These are phyloP conservation scores for Hydroisotoma schaefferi DNA, from an alignment of 2,888 invertebrate genomes.

Conservation along the genomic window DNA sequence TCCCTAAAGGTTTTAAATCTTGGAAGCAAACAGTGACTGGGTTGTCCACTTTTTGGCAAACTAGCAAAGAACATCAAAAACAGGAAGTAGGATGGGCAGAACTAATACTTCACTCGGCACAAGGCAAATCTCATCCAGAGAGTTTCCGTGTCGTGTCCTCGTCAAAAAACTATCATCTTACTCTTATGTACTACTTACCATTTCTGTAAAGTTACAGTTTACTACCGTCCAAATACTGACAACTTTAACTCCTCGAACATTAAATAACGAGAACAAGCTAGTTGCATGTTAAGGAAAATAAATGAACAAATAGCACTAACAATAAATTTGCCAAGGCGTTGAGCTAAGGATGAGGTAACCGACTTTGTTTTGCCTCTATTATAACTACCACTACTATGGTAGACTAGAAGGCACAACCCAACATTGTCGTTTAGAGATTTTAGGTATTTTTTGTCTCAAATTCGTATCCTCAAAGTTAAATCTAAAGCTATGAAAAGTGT, in stretches of 20 bases:
- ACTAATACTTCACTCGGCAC: background rate
- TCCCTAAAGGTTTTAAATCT: conserved; percentile 16
- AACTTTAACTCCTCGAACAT: too few species aligned
- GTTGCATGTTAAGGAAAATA: background rate
- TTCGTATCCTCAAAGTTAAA: background rate
- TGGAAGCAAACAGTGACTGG: background rate
- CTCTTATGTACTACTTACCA: too few species aligned
- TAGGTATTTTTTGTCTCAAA: conserved; percentile 14
- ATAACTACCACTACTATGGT: too few species aligned
- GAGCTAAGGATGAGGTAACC: background rate
- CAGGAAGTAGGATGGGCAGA: conserved; percentile 13
- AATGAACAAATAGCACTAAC: too few species aligned
- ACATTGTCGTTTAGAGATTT: conserved; percentile 19
- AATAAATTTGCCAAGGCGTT: background rate
- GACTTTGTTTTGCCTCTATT: too few species aligned
- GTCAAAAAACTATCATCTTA: too few species aligned
- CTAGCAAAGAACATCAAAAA: conserved; percentile 10
- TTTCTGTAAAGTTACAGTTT: too few species aligned
- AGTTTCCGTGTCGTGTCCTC: too few species aligned
- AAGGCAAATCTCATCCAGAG: background rate
- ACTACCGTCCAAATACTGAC: too few species aligned
- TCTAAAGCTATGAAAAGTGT: background rate
- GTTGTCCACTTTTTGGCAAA: conserved; percentile 22
- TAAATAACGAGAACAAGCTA: conserved; percentile 2
- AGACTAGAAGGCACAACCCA: conserved; percentile 20